Conservation (phyloP, 2,113 vertebrate species). For the Ochotona curzoniae region DNA sequence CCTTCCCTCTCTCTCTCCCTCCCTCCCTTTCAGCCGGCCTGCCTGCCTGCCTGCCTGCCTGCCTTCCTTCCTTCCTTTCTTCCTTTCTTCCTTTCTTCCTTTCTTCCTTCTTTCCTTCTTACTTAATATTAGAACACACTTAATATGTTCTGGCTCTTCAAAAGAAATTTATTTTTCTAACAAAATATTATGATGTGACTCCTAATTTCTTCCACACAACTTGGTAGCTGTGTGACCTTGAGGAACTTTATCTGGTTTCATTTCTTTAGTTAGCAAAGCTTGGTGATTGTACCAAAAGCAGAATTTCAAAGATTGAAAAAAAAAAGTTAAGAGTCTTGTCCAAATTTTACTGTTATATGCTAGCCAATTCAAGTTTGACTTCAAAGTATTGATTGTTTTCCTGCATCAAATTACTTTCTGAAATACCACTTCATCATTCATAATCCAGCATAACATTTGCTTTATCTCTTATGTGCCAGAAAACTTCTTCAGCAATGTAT, state of each 20-base stretch:
- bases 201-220: not conserved
- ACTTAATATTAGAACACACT: constrained; percentile 30
- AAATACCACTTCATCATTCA: constrained; percentile 20
- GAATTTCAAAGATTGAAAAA: not conserved
- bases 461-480: not conserved
- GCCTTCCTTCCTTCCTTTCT: too few relatives aligned
- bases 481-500: not conserved
- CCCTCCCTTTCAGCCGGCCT: too few relatives aligned
- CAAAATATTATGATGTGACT: not conserved
- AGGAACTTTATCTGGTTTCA: not conserved
- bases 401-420: constrained; percentile 7
- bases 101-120: not conserved
- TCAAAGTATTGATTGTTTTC: not conserved
- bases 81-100: too few relatives aligned
- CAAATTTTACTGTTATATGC: not conserved
- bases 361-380: not conserved
- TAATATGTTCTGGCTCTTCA: not conserved
- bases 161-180: constrained; percentile 17
- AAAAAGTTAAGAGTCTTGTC: not conserved
- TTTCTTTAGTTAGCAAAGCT: not conserved
- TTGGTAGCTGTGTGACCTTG: not conserved
- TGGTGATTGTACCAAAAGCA: not conserved
- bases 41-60: not conserved
- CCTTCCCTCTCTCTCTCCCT: not conserved
- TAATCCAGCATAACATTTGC: not conserved